Percentiles rank a stretch among this genome's conserved stretches.
These are phyloP conservation scores for Phataginus tricuspis DNA, from an alignment of 2,797 vertebrate species.

Conservation along the genomic window DNA sequence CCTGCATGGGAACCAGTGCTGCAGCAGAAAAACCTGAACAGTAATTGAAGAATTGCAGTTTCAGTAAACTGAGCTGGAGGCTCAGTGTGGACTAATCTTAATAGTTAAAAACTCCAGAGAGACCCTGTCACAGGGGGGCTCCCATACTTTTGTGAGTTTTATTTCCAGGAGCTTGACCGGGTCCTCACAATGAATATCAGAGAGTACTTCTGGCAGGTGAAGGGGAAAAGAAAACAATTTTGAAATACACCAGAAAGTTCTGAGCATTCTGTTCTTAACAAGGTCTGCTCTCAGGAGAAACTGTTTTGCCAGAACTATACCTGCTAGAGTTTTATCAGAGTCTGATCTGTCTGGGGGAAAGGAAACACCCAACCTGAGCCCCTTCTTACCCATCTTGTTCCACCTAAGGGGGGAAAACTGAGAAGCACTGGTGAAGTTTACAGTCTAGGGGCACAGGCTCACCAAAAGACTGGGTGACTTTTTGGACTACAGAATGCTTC, in stretches of 20 bases:
- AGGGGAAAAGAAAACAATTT: neutral
- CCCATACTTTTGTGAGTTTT: neutral
- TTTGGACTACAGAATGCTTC: neutral
- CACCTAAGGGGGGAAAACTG: neutral
- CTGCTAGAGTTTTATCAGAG: neutral
- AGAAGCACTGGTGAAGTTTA: neutral
- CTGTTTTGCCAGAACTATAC: neutral
- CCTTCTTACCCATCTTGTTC: neutral
- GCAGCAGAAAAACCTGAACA: neutral
- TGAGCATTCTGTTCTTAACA: constrained; percentile 30
- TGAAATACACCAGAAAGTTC: neutral
- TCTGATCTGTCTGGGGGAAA: neutral
- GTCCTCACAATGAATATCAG: neutral
- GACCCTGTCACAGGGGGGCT: neutral
- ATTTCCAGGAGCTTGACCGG: neutral
- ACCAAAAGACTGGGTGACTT: neutral
- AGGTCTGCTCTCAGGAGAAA: neutral
- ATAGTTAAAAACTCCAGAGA: neutral
- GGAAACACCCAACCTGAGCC: neutral
- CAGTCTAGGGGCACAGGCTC: no score
- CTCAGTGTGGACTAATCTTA: neutral
- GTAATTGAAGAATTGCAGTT: neutral
- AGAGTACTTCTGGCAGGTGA: neutral
- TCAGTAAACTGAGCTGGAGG: neutral
- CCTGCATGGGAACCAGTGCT: neutral